These are phyloP conservation scores for Cataglyphis livida DNA, from an alignment of 2,888 invertebrate genomes.

Conservation along the genomic window DNA sequence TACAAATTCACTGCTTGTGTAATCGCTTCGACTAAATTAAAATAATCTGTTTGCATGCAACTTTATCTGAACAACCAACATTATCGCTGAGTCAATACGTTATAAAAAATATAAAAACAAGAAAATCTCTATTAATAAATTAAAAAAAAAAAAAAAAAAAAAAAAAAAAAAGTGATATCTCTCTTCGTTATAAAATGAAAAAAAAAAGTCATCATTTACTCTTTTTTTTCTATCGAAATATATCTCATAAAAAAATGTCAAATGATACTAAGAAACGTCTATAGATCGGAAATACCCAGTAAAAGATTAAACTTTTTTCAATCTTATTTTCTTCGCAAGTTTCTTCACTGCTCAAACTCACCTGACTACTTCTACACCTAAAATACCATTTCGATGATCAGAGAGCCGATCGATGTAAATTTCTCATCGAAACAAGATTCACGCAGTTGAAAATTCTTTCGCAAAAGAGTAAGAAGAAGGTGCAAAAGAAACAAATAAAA, in stretches of 20 bases:
- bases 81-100: slow-evolving; percentile 19
- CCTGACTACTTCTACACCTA: slow-evolving; percentile 10
- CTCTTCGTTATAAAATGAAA: background rate
- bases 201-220: background rate
- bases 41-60: slow-evolving; percentile 41
- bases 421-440: slow-evolving; percentile 67
- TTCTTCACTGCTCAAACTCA: slow-evolving; percentile 14
- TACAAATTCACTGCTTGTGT: slow-evolving; percentile 26
- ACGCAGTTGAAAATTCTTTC: slow-evolving; percentile 43
- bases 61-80: slow-evolving; percentile 37
- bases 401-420: slow-evolving; percentile 68
- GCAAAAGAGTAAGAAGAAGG: slow-evolving; percentile 51
- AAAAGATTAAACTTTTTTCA: slow-evolving; percentile 1
- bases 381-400: slow-evolving; percentile 19
- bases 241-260: background rate
- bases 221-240: background rate
- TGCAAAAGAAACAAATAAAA: slow-evolving; percentile 46
- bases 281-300: background rate
- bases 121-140: background rate
- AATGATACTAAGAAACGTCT: background rate
- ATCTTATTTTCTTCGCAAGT: slow-evolving; percentile 11
- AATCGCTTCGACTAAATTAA: slow-evolving; percentile 43
- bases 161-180: background rate
- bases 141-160: background rate
- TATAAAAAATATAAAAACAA: background rate